Base-by-base conservation (phyloP, 2,113 vertebrate genomes). In the Poicephalus gulielmi region DNA sequence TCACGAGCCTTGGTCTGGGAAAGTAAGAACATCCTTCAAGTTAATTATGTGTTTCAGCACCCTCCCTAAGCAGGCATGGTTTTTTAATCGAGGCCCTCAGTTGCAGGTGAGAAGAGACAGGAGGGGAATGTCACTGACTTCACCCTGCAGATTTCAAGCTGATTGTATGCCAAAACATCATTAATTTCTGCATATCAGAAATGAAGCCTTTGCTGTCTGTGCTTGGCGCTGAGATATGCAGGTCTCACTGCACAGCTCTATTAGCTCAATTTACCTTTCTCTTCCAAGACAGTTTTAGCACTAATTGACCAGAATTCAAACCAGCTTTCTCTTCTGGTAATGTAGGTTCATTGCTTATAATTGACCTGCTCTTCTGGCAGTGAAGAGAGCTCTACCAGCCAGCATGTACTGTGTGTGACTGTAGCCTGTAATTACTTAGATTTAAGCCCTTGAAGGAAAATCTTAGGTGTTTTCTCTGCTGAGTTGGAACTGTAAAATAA, bases 301-400 rank as follows among this genome's bases (percentile, higher is more conserved):
- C 75, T 96, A 95, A 96, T 92, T 95, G 93, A 91, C 35, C 63
- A 94, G 93, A 88, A 96, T 95, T 83, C 93, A 91, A 73, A 94
- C 67, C 71, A 77, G 70, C 78, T 94, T 94, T 93, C 68, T 89
- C 84, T 94, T 69, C 75, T 25, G 90, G 67, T 90, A 30, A 77
- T 69, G 87, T 35, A 90, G 78, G 84, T 74, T 94, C 94, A 76
- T 91, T 90, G 93, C 95, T 91, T 78, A 10, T 90, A 74, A 91
- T 73, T 95, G 95, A 95, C 82, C 92, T 43, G 84, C 82, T 93
- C 44, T 92, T 67, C 95, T 91, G 95, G 96, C 95, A 93, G 94
- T 19, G 39, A 86, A 60, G 88, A 81, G 67, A 49, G 75, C 79
- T 85, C 15, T 47, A 39, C 70, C 84, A 94, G 95, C 93, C 95